Conservation (phyloP, 2,113 vertebrate species). For the Malurus cyaneus region DNA sequence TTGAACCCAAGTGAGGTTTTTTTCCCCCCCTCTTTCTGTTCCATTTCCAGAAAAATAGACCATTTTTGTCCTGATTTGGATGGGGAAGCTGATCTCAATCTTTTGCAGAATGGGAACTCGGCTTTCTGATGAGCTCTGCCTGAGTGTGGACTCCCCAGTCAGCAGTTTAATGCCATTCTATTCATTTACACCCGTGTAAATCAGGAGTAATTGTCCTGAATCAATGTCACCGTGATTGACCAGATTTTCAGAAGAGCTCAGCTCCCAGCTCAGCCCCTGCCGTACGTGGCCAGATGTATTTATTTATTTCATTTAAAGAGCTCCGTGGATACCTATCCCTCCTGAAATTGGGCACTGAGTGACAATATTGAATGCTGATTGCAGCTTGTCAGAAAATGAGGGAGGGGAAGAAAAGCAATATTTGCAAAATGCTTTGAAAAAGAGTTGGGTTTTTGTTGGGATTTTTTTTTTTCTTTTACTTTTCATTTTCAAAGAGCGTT, state of each 20-base stretch:
- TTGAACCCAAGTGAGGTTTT: constrained; percentile 27
- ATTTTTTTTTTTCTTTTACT: neutral
- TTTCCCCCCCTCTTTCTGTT: constrained; percentile 3
- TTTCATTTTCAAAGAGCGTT: neutral
- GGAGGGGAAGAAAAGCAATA: constrained; percentile 43
- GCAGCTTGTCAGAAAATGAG: constrained; percentile 47
- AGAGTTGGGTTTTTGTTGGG: neutral
- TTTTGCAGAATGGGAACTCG: constrained; percentile 44
- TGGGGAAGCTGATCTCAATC: constrained; percentile 63
- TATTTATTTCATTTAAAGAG: constrained; percentile 61
- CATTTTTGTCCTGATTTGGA: constrained; percentile 64
- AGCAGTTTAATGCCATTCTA: constrained; percentile 57
- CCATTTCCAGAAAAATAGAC: constrained; percentile 61
- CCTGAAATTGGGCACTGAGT: constrained; percentile 6
- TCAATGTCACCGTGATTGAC: constrained; percentile 62
- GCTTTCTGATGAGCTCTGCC: constrained; percentile 66
- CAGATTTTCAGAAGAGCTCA: constrained; percentile 47
- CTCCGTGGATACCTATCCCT: constrained; percentile 48
- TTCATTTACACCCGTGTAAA: constrained; percentile 67
- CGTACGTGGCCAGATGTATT: constrained; percentile 54
- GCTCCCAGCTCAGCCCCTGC: constrained; percentile 23
- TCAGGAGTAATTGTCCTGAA: constrained; percentile 68
- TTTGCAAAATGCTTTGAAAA: constrained; percentile 54
- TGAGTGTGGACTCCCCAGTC: constrained; percentile 51
- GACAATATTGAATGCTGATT: constrained; percentile 60